These are phyloP conservation scores for Xylophagus ater DNA, from an alignment of 2,888 invertebrate genomes.

Conservation along the genomic window DNA sequence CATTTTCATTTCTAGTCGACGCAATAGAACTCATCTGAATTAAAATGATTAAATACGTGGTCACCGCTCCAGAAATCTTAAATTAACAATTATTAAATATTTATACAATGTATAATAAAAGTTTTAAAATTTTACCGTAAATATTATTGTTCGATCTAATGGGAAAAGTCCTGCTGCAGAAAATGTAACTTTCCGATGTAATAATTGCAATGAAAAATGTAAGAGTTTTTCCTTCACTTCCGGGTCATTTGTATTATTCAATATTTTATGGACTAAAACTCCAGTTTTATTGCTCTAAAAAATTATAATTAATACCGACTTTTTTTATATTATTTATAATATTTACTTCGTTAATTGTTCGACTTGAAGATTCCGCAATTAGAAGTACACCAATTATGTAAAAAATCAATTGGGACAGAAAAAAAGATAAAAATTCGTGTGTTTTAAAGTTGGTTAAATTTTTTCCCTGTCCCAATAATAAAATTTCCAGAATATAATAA, in stretches of 20 bases:
- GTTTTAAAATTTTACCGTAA: conserved; percentile 19
- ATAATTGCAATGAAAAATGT: conserved; percentile 20
- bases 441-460: conserved; percentile 11
- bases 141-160: conserved; percentile 21
- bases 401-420: conserved; percentile 12
- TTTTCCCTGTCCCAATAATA: conserved; percentile 27
- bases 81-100: conserved; percentile 10
- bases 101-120: neutral
- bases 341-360: conserved; percentile 5
- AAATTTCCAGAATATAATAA: conserved; percentile 34
- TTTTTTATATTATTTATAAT: no score
- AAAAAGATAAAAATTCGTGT: conserved; percentile 9
- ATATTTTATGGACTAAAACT: conserved; percentile 17
- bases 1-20: no score
- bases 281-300: conserved; percentile 18
- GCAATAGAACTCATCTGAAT: conserved; percentile 18
- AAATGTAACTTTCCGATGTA: conserved; percentile 22
- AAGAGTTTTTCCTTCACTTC: conserved; percentile 9
- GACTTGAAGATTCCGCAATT: conserved; percentile 7
- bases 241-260: conserved; percentile 14
- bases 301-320: no score
- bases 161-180: conserved; percentile 23
- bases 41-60: conserved; percentile 23
- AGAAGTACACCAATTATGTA: conserved; percentile 9
- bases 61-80: conserved; percentile 21